Percentiles rank a stretch among this genome's conserved stretches.
Conservation (phyloP, 2,797 vertebrate species). For the Hydrolagus colliei region DNA sequence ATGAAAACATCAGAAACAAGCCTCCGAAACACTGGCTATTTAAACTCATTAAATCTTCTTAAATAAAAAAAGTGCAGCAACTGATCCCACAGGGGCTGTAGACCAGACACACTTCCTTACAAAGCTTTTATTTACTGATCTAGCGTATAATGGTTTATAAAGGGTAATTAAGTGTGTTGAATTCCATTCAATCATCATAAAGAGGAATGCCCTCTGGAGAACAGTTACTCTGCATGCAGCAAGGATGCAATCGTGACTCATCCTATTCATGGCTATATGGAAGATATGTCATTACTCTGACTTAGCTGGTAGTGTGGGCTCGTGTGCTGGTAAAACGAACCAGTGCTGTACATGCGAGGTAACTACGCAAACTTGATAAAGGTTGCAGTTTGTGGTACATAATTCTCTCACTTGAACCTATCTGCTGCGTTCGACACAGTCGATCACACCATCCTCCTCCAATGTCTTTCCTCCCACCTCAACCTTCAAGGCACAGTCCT, state of each 20-base stretch:
- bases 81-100: constrained; percentile 15
- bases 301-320: background rate
- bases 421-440: no score
- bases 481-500: no score
- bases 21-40: background rate
- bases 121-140: constrained; percentile 28
- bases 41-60: constrained; percentile 23
- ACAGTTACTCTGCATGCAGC: constrained; percentile 13
- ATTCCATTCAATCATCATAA: constrained; percentile 27
- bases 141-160: constrained; percentile 21
- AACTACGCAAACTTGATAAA: background rate
- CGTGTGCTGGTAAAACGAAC: background rate
- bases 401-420: background rate
- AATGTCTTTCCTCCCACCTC: no score
- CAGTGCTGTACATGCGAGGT: background rate
- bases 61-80: constrained; percentile 5
- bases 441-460: no score
- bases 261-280: background rate
- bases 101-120: constrained; percentile 7
- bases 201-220: constrained; percentile 18
- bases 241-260: background rate
- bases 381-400: background rate
- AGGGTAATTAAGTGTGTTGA: constrained; percentile 16
- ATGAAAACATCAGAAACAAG: constrained; percentile 4
- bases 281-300: background rate